Conservation (phyloP, 2,888 invertebrate species). For the Sarcophaga caerulescens region DNA sequence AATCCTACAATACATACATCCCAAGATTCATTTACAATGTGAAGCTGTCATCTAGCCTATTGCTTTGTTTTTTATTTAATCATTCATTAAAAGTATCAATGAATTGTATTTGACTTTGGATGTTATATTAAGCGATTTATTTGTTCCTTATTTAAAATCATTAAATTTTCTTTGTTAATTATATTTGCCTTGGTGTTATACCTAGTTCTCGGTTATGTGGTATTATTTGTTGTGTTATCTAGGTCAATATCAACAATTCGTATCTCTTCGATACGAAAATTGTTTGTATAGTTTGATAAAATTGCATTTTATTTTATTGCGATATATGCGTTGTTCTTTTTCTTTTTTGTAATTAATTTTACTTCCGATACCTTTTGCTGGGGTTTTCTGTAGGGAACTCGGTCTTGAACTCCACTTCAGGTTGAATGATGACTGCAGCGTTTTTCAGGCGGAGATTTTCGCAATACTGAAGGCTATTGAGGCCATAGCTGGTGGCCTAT, state of each 20-base stretch:
- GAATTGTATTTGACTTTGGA: not conserved
- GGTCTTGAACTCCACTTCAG: too few species aligned
- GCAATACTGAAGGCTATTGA: too few species aligned
- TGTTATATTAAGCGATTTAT: not conserved
- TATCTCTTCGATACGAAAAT: conserved; percentile 16
- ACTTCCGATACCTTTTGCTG: too few species aligned
- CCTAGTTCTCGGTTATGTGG: not conserved
- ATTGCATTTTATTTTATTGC: conserved; percentile 4
- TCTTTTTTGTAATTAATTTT: not conserved
- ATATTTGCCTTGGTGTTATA: not conserved
- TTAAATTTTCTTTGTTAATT: not conserved
- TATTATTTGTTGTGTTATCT: conserved; percentile 32
- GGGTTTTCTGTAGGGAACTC: too few species aligned
- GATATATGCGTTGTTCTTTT: not conserved
- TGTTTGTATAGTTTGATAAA: not conserved
- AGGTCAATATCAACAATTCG: conserved; percentile 52
- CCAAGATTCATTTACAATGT: too few species aligned
- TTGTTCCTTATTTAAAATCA: not conserved
- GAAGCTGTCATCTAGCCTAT: not conserved
- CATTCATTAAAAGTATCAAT: not conserved
- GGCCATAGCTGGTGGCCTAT: too few species aligned
- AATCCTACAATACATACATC: too few species aligned
- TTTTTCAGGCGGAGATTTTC: too few species aligned
- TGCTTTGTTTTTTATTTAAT: not conserved
- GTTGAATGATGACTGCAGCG: too few species aligned